Conservation (phyloP, 2,113 vertebrate genomes). For the Pelmatolapia mariae region DNA sequence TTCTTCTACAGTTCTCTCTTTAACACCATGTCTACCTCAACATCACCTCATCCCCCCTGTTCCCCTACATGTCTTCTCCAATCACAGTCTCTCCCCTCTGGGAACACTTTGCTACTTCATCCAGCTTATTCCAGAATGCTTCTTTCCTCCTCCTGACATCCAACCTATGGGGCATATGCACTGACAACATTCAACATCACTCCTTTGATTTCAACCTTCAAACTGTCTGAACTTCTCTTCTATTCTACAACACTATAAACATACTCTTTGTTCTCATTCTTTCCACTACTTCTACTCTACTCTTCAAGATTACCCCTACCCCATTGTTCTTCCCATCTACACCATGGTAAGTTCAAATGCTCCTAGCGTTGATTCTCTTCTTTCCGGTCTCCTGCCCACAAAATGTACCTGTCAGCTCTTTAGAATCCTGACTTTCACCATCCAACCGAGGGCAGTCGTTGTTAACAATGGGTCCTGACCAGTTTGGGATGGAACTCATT, state of each 20-base stretch:
- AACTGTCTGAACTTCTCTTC: background rate
- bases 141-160: background rate
- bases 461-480: background rate
- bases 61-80: background rate
- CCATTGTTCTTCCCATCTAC: background rate
- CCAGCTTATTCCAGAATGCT: background rate
- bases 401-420: background rate
- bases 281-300: background rate
- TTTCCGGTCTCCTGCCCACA: background rate
- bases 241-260: background rate
- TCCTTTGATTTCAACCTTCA: background rate
- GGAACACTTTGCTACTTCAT: background rate
- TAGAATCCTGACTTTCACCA: background rate
- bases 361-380: background rate
- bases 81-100: background rate
- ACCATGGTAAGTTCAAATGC: background rate
- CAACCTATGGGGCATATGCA: background rate
- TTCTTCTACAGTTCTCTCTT: background rate
- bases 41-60: background rate
- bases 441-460: background rate
- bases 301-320: background rate
- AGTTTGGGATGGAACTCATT: background rate
- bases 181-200: background rate
- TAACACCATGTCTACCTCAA: background rate
- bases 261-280: background rate